A percentile compares a stretch with the other conserved stretches of the same genome.
Conservation (phyloP, 1,140 invertebrate species). For the Saccostrea cuccullata region DNA sequence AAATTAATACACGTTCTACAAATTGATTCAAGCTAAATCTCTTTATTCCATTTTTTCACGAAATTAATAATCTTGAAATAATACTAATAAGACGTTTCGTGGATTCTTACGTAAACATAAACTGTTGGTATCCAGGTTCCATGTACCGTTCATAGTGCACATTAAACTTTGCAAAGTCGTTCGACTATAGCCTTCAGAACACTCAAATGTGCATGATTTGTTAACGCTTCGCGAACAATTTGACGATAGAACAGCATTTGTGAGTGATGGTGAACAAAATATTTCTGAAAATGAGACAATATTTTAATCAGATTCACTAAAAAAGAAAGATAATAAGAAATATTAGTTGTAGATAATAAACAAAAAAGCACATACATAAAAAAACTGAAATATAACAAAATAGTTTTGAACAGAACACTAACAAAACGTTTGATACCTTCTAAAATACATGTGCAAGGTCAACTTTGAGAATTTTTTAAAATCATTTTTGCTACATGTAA, state of each 20-base stretch:
- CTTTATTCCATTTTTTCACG: too few relatives aligned
- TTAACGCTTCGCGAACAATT: background rate
- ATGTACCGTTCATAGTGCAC: background rate
- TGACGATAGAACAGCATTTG: slow-evolving; percentile 7
- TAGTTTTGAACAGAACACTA: background rate
- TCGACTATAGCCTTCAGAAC: background rate
- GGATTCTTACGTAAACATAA: background rate
- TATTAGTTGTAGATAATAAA: too few relatives aligned
- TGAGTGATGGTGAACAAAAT: background rate
- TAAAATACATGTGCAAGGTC: background rate
- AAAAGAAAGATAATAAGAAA: background rate
- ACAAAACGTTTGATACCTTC: background rate
- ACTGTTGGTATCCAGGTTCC: background rate
- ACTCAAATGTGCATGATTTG: background rate
- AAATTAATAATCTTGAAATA: too few relatives aligned
- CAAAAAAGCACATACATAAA: too few relatives aligned
- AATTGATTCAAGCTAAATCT: too few relatives aligned
- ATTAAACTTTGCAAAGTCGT: background rate
- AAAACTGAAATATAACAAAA: too few relatives aligned
- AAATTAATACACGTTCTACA: background rate
- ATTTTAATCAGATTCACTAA: background rate
- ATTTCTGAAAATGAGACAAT: background rate
- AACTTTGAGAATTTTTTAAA: background rate
- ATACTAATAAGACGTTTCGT: background rate
- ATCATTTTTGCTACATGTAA: too few relatives aligned